Evolutionary conservation across 2,888 invertebrate species (phyloP).

Genomic region (Minunthozetes semirufus): DNA sequence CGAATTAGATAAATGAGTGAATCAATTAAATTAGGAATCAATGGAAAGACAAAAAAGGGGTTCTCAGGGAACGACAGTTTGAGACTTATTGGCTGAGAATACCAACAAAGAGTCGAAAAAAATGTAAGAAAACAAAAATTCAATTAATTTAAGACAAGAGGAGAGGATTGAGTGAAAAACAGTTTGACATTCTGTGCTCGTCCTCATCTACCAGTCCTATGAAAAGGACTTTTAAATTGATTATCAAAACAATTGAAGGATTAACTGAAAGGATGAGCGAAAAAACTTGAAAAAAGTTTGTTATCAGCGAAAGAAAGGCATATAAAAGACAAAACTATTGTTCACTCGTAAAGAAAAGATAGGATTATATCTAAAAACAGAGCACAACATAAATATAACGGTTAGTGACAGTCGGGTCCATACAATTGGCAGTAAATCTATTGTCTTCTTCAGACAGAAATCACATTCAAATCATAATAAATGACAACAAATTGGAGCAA

Average conservation of each 20-base stretch:
- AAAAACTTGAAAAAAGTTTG: not conserved
- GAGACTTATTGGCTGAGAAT: not conserved
- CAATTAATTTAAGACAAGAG: not conserved
- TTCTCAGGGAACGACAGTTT: not conserved
- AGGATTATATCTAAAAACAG: no score
- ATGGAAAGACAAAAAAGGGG: not conserved
- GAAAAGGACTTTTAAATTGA: not conserved
- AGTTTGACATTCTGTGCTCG: no score
- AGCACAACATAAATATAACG: no score
- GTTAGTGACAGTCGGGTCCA: no score
- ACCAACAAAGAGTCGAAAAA: not conserved
- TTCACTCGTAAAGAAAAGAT: not conserved
- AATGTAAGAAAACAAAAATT: not conserved
- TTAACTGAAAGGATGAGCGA: not conserved
- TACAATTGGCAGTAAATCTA: no score
- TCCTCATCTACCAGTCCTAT: not conserved
- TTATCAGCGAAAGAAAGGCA: not conserved
- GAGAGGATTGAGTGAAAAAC: not conserved
- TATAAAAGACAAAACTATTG: not conserved
- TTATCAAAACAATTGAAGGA: not conserved
- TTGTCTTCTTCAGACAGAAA: no score
- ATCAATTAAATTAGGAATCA: not conserved
- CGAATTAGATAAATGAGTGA: not conserved
- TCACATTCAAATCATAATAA: not conserved
- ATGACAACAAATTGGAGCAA: not conserved